Evolutionary conservation across 2,888 invertebrate species (phyloP).

Genomic region (Idaea dimidiata): DNA sequence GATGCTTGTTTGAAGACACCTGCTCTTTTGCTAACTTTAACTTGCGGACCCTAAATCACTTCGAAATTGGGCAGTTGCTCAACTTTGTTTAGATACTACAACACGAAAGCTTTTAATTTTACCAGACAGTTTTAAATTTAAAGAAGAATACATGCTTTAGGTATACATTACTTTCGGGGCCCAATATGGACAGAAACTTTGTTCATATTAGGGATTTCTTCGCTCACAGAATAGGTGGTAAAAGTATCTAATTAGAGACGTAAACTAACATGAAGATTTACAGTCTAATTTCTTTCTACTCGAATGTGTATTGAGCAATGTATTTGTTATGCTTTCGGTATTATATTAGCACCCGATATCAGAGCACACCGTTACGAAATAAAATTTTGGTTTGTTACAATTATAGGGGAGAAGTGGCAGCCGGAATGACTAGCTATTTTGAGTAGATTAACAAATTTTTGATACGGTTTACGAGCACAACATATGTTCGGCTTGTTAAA

Average conservation of each 20-base stretch:
- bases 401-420: constrained; percentile 40
- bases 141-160: background rate
- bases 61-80: constrained; percentile 6
- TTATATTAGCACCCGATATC: constrained; percentile 12
- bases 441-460: constrained; percentile 64
- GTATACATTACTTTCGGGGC: background rate
- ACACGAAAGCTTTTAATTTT: background rate
- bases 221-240: too few relatives aligned
- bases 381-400: constrained; percentile 21
- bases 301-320: constrained; percentile 18
- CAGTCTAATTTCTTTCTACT: background rate
- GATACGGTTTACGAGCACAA: constrained; percentile 44
- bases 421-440: constrained; percentile 71
- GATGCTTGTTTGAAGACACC: constrained; percentile 42
- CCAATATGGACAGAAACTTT: too few relatives aligned
- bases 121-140: background rate
- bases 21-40: constrained; percentile 43
- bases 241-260: too few relatives aligned
- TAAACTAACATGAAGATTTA: too few relatives aligned
- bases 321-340: constrained; percentile 18
- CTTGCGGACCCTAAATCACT: constrained; percentile 7
- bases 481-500: constrained; percentile 60
- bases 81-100: background rate
- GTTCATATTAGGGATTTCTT: too few relatives aligned
- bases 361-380: constrained; percentile 18